A percentile compares a stretch with the other conserved stretches of the same genome.
These are phyloP conservation scores for Chrysomela aeneicollis DNA, from an alignment of 2,888 invertebrate genomes.

Conservation along the genomic window DNA sequence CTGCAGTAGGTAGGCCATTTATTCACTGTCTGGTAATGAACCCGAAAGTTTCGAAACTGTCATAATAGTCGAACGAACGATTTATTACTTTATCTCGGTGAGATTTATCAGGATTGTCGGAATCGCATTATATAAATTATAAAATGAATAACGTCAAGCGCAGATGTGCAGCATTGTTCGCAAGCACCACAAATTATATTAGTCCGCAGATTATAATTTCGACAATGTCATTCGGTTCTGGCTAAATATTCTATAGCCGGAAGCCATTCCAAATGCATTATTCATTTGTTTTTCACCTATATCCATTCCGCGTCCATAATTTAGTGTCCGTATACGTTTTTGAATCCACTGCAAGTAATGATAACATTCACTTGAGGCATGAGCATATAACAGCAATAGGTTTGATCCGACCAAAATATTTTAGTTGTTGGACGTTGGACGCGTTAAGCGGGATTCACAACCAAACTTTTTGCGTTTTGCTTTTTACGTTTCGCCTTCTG, in stretches of 20 bases:
- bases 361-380: too few species aligned
- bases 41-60: neutral
- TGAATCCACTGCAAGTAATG: too few species aligned
- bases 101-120: neutral
- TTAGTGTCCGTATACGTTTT: too few species aligned
- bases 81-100: neutral
- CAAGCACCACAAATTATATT: neutral
- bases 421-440: too few species aligned
- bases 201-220: slow-evolving; percentile 4
- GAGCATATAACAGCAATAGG: too few species aligned
- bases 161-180: neutral
- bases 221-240: neutral
- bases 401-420: too few species aligned
- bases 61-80: neutral
- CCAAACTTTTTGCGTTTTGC: too few species aligned
- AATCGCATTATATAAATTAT: neutral
- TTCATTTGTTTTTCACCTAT: neutral
- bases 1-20: too few species aligned
- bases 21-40: too few species aligned
- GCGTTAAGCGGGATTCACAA: too few species aligned
- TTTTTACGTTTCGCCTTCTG: too few species aligned
- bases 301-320: neutral
- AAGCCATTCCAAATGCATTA: slow-evolving; percentile 5
- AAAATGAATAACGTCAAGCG: slow-evolving; percentile 1
- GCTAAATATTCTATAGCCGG: neutral